Evolutionary conservation across 2,888 invertebrate genomes (phyloP), one percentile per base, ranked within the genome.

Genomic region (Agrochola litura): DNA sequence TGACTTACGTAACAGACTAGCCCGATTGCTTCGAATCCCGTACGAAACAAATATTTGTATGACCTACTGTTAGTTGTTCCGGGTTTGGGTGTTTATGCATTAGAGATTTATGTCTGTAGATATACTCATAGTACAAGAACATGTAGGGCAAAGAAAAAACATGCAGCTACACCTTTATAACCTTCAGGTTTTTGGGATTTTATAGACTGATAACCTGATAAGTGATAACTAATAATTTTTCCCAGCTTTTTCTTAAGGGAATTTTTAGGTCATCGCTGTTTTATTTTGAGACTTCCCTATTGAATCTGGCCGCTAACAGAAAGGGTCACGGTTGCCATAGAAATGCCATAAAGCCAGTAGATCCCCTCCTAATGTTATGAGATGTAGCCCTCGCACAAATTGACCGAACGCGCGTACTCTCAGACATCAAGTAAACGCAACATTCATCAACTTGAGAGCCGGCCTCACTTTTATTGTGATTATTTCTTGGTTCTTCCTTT

Each of bases 401-500:
- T 82, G 89, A 75, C 80, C 85, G 66, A 70, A 37, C 63, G 60
- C 41, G 64, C 65, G 80, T 30, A 74, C 74, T 73, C 75, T 69
- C 78, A 73, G 76, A 69, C 63, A 75, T 76, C 61, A 67, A 80
- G 76, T 76, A 67, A 78, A 70, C 75, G 78, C 71, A 81, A 72
- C 84, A 81, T 86, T 84, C 80, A 84, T 84, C 84, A 80, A 70
- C 37, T 80, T 41, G 84, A 84, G 73, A 86, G 84, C 79, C 25
- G 25, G 73, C 49, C 70, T 67, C 66, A 76, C 85, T 86, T 87
- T 88, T 86, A 87, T 86, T 84, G 73, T 84, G 85, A 88, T 88
- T 88, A 79, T 84, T 83, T 79, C 72, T 81, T 67, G 71, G 77
- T 67, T 70, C 67, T 76, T 73, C 65, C 75, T 82, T 86, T 73